Evolutionary conservation across 2,888 invertebrate genomes (phyloP).

Genomic region (Acronicta psi): DNA sequence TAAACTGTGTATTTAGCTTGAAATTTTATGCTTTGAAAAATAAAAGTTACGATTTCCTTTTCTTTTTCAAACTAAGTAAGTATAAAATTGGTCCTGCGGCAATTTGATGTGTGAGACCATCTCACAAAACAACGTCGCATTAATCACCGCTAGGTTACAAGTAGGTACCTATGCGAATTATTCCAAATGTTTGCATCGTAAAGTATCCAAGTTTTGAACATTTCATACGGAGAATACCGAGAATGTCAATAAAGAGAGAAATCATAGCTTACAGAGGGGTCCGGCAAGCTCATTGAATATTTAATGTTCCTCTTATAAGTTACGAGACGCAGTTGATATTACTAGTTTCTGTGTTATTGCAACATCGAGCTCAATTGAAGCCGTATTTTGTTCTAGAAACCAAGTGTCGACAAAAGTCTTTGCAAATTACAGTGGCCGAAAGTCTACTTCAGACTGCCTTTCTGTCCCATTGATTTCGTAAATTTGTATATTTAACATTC

Average conservation of each 20-base stretch:
- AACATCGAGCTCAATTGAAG: conserved; percentile 7
- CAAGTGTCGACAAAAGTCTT: not conserved
- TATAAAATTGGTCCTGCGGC: no score
- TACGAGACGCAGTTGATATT: conserved; percentile 18
- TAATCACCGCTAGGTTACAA: not conserved
- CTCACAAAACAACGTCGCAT: no score
- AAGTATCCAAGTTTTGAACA: conserved; percentile 13
- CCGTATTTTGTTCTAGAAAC: conserved; percentile 1
- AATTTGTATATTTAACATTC: no score
- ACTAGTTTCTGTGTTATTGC: conserved; percentile 15
- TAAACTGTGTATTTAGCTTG: no score
- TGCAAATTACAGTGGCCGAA: not conserved
- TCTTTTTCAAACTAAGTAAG: no score
- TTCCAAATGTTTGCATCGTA: conserved; percentile 1
- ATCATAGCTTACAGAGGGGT: conserved; percentile 39
- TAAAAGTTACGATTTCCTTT: no score
- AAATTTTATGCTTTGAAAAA: no score
- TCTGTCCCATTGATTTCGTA: no score
- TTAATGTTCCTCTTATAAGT: conserved; percentile 29
- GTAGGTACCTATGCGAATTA: conserved; percentile 4
- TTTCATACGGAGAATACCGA: conserved; percentile 10
- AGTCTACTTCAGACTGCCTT: not conserved
- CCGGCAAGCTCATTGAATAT: conserved; percentile 37
- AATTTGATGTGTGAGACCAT: no score
- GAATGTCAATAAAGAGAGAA: conserved; percentile 40